Evolutionary conservation across 1,140 invertebrate genomes (phyloP).

Genomic region (Tetragonula clypearis): DNA sequence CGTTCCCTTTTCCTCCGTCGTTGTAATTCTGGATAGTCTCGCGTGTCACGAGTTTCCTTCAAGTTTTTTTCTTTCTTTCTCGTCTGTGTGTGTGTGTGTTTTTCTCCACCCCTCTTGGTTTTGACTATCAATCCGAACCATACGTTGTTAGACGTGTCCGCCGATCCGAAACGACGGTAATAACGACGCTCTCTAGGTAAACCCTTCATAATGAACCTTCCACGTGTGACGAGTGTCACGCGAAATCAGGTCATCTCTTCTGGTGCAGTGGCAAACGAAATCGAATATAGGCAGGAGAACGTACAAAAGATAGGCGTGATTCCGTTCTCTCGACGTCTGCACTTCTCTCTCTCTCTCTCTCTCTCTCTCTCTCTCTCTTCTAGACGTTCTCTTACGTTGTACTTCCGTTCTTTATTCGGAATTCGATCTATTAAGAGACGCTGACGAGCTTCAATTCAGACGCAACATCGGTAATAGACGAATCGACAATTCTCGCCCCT

Average conservation of each 20-base stretch:
- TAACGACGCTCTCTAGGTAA: constrained; percentile 32
- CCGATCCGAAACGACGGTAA: constrained; percentile 35
- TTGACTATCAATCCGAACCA: constrained; percentile 5
- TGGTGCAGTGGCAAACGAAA: background rate
- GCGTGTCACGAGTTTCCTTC: too few relatives aligned
- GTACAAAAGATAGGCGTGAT: background rate
- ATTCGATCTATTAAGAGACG: constrained; percentile 9
- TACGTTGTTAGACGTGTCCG: constrained; percentile 35
- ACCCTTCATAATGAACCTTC: constrained; percentile 51
- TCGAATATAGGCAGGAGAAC: background rate
- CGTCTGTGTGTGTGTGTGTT: background rate
- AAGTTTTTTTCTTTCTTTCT: too few relatives aligned
- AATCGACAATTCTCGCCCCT: background rate
- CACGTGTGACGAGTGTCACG: constrained; percentile 16
- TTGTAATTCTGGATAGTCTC: background rate
- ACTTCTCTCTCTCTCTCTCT: background rate
- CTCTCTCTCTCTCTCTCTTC: background rate
- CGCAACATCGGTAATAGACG: constrained; percentile 13
- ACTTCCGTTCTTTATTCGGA: background rate
- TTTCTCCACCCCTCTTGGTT: background rate
- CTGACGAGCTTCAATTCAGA: background rate
- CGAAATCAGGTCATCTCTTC: constrained; percentile 39
- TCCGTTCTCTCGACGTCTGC: too few relatives aligned
- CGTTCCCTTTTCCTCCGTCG: background rate
- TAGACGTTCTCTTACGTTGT: too few relatives aligned